These are phyloP conservation scores for Schizopygopsis pylzovi DNA, from an alignment of 2,797 vertebrate species.

Conservation along the genomic window DNA sequence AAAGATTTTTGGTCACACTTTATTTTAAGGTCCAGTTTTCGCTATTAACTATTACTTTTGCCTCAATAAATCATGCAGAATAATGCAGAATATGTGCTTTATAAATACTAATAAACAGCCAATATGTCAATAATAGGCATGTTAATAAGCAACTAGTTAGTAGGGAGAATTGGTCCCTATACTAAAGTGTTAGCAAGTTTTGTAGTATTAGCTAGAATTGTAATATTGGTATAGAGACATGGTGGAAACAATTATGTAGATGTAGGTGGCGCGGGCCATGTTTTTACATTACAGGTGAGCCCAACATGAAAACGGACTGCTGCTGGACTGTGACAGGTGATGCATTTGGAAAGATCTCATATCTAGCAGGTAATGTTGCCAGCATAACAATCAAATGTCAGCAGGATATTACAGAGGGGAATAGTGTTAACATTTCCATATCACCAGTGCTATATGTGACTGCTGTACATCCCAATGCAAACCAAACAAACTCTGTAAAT, in stretches of 20 bases:
- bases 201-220: background rate
- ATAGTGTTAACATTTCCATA: background rate
- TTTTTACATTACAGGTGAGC: background rate
- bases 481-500: slow-evolving; percentile 7
- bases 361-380: background rate
- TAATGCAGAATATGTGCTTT: background rate
- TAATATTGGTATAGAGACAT: background rate
- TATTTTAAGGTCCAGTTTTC: too few species aligned
- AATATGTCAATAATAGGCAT: background rate
- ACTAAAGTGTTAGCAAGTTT: background rate
- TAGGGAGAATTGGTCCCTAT: background rate
- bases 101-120: background rate
- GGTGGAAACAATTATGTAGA: background rate
- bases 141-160: background rate
- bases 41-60: too few species aligned
- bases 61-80: background rate
- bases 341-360: slow-evolving; percentile 5
- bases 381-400: background rate
- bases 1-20: too few species aligned
- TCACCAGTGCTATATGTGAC: background rate
- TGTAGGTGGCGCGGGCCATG: background rate
- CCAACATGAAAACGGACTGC: background rate
- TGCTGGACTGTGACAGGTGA: background rate
- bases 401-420: slow-evolving; percentile 7
- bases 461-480: slow-evolving; percentile 6